These are phyloP conservation scores for Heliconius ismenius DNA, from an alignment of 2,888 invertebrate species.

Conservation along the genomic window DNA sequence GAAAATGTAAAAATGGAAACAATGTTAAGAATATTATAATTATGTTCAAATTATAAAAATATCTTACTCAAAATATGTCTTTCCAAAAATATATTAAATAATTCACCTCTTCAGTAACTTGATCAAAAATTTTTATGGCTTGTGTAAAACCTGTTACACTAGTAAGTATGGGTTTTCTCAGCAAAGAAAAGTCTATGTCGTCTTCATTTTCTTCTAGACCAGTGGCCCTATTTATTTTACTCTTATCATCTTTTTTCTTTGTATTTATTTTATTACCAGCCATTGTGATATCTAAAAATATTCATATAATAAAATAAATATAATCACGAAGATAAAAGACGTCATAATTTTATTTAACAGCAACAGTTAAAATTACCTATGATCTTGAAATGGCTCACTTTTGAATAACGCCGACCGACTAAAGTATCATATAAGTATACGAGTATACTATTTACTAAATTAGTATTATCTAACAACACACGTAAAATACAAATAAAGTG, in stretches of 20 bases:
- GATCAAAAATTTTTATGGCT: constrained; percentile 86
- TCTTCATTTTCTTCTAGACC: constrained; percentile 69
- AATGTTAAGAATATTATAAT: neutral
- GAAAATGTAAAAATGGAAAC: neutral
- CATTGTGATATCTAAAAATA: constrained; percentile 58
- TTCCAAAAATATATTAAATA: constrained; percentile 5
- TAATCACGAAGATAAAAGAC: neutral
- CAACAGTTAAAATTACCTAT: constrained; percentile 4
- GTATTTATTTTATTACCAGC: constrained; percentile 72
- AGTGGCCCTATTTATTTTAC: constrained; percentile 61
- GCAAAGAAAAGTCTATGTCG: constrained; percentile 79
- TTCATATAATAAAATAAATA: constrained; percentile 27
- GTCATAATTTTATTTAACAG: neutral
- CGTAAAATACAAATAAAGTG: constrained; percentile 13
- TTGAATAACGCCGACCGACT: constrained; percentile 60
- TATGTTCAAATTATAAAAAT: neutral
- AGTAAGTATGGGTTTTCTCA: constrained; percentile 85
- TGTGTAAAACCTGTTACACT: constrained; percentile 87
- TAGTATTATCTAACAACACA: constrained; percentile 43
- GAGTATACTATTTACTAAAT: constrained; percentile 31
- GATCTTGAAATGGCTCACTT: constrained; percentile 46
- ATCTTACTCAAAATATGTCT: neutral
- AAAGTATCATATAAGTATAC: constrained; percentile 45
- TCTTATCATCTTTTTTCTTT: constrained; percentile 71
- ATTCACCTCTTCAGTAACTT: constrained; percentile 88